phyloP scores from a whole-genome alignment of 2,888 invertebrate species.

The Salticus scenicus region DNA sequence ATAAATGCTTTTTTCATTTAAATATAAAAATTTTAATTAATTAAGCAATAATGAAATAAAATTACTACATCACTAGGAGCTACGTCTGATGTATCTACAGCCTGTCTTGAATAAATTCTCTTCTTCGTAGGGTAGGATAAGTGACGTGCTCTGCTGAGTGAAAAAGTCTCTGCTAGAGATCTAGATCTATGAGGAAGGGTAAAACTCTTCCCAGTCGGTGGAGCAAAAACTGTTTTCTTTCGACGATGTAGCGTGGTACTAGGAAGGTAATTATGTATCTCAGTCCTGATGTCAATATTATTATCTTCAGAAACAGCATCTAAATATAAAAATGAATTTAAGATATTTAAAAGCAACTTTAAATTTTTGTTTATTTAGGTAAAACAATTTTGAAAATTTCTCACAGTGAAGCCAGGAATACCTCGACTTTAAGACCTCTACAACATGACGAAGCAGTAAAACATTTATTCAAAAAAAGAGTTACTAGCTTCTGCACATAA shows the following conservation, averaged over 20 bases:
- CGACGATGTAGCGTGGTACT: constrained; percentile 47
- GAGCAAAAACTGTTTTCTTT: constrained; percentile 23
- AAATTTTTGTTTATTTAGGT: too few species aligned
- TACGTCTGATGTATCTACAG: background rate
- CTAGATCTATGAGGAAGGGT: constrained; percentile 36
- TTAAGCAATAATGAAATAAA: too few species aligned
- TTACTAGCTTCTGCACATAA: too few species aligned
- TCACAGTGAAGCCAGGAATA: background rate
- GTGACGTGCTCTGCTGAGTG: constrained; percentile 3
- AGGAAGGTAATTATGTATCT: constrained; percentile 45
- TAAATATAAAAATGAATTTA: too few species aligned
- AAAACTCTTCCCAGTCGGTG: background rate
- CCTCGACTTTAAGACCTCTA: too few species aligned
- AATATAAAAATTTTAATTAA: too few species aligned
- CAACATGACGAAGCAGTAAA: too few species aligned
- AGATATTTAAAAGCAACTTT: too few species aligned
- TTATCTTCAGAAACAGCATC: constrained; percentile 20
- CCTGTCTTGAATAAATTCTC: background rate
- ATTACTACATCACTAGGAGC: background rate
- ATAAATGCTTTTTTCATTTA: too few species aligned
- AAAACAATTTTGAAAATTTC: background rate
- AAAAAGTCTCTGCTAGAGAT: background rate
- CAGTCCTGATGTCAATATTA: constrained; percentile 39
- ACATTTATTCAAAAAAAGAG: too few species aligned
- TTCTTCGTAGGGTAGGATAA: constrained; percentile 21